Evolutionary conservation across 2,113 vertebrate species (phyloP), one percentile per base, ranked within the genome.

Genomic region (Tenrec ecaudatus): DNA sequence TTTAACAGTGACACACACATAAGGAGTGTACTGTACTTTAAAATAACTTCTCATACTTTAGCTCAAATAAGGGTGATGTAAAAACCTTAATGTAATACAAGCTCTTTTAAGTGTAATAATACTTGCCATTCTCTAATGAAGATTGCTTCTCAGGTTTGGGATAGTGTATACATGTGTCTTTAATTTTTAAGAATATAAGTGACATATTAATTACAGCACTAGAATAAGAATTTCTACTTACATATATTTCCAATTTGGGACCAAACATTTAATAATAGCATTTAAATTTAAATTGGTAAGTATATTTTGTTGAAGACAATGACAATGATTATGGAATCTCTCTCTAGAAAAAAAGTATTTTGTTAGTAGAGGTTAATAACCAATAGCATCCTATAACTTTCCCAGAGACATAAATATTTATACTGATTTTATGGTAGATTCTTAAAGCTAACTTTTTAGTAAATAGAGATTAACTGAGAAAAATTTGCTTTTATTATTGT

Each of bases 261-360:
- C 40, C 23, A 80, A 11, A 3, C 66, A 73, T 8, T 78, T 29
- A 47, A 78, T 38, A 27, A 76, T 36, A 58, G 40, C 57, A 88
- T 73, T 76, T 90, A 79, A 85, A 31, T 88, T 88, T 86, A 47
- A 36, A 81, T 82, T 1, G 68, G 64, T 88, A 82, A 85, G 12
- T 84, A 64, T 58, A 85, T 86, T 27, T 31, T 36, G 9, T 81
- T 90, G 62, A 57, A 29, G 3, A 79, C 27, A 25, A 53, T 36
- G n/a, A 15, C 20, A 5, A 36, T 57, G 8, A 89, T 92, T 62
- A 62, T 64, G 17, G 20, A 36, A 22, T 33, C 7, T 81, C 38
- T 43, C 27, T 77, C 3, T 85, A 60, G 20, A 73, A 83, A 94
- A 94, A 38, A 78, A 79, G 47, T 53, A 53, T 10, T 14, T 53